These are phyloP conservation scores for Luperina nickerlii DNA, from an alignment of 2,888 invertebrate species.

Conservation along the genomic window DNA sequence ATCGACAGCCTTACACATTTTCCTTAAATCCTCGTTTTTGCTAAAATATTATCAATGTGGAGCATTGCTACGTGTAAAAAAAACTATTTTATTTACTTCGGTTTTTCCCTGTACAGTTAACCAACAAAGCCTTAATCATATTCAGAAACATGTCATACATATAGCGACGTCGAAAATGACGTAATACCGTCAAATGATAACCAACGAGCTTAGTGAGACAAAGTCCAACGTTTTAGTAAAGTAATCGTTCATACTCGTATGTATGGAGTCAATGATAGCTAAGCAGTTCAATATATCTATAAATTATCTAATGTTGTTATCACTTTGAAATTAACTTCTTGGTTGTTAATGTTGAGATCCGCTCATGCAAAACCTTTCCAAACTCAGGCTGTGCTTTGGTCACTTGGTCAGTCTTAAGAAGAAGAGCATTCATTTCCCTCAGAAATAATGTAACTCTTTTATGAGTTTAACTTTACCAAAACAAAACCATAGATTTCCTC, in stretches of 20 bases:
- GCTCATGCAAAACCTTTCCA: not conserved
- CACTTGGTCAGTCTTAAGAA: not conserved
- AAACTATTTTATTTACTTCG: constrained; percentile 5
- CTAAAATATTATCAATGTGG: constrained; percentile 34
- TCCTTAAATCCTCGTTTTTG: constrained; percentile 42
- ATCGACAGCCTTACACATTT: constrained; percentile 59
- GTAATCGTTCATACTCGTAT: not conserved
- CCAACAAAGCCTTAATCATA: not conserved
- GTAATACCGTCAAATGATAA: not conserved
- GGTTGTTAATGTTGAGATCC: not conserved
- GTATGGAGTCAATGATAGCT: not conserved
- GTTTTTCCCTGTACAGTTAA: not conserved
- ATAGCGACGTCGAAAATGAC: not conserved
- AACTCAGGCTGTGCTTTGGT: no score
- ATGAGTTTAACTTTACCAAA: not conserved
- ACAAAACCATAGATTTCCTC: not conserved
- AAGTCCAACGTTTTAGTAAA: not conserved
- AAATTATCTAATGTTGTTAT: not conserved
- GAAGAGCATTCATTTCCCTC: no score
- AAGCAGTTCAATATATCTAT: not conserved
- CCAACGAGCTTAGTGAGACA: not conserved
- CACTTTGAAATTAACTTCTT: not conserved
- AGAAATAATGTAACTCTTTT: not conserved
- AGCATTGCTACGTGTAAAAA: constrained; percentile 2
- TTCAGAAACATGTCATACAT: not conserved